Percentiles rank a stretch among this genome's conserved stretches.
Conservation (phyloP, 1,140 invertebrate genomes). For the Sinella curviseta region DNA sequence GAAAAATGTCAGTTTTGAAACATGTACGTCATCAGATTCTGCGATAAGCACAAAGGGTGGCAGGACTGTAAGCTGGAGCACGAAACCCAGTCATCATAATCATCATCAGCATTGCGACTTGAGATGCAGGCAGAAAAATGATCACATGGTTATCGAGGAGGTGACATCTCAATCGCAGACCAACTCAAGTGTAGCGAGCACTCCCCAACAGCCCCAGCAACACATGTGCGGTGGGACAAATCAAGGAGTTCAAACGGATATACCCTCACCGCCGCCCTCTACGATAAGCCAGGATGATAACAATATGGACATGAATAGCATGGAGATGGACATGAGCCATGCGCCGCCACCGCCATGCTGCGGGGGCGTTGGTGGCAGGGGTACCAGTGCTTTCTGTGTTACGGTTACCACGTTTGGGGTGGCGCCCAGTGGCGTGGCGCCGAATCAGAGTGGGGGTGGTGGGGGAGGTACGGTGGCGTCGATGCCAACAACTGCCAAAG, state of each 20-base stretch:
- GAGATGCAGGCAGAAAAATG: not conserved
- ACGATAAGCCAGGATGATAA: not conserved
- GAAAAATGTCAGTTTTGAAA: conserved; percentile 47
- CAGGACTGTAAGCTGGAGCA: not conserved
- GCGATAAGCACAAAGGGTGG: conserved; percentile 18
- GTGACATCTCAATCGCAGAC: not conserved
- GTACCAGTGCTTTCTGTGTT: conserved; percentile 24
- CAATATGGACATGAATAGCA: conserved; percentile 26
- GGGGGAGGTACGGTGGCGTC: not conserved
- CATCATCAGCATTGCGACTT: not conserved
- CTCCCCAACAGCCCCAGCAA: no score
- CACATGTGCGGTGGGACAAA: conserved; percentile 6
- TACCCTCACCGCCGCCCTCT: not conserved
- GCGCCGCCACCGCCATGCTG: not conserved
- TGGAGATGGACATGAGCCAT: conserved; percentile 20
- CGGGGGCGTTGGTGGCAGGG: not conserved
- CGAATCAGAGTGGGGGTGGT: not conserved
- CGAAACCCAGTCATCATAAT: not conserved
- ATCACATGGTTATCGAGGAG: not conserved
- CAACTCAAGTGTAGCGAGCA: not conserved
- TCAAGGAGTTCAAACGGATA: not conserved
- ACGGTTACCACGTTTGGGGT: conserved; percentile 48
- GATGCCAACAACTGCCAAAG: conserved; percentile 31
- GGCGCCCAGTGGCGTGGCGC: not conserved
- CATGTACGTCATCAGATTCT: conserved; percentile 42